phyloP scores from a whole-genome alignment of 2,888 invertebrate genomes.

The Eilema sororculum region DNA sequence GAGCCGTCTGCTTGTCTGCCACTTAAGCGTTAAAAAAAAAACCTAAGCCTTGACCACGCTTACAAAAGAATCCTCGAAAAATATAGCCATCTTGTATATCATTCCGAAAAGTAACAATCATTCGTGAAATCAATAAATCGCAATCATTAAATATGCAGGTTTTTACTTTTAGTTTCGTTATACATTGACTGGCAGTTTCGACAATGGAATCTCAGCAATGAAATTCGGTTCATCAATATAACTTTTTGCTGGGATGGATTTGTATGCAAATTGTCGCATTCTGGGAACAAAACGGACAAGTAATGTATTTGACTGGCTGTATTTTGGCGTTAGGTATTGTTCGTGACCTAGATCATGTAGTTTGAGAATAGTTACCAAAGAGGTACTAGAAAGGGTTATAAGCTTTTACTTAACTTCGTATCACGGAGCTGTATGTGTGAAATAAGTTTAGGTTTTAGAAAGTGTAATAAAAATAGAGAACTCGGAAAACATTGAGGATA shows the following conservation, averaged over 20 bases:
- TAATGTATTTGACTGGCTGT: neutral
- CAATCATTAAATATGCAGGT: neutral
- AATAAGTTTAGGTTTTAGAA: neutral
- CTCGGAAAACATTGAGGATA: too few species aligned
- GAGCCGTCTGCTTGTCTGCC: too few species aligned
- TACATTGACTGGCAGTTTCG: neutral
- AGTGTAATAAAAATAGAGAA: too few species aligned
- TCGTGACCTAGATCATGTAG: neutral
- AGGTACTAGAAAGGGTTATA: neutral
- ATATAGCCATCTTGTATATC: neutral
- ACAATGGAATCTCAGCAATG: neutral
- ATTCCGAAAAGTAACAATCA: neutral
- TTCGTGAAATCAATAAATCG: neutral
- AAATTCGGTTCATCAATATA: neutral
- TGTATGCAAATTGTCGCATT: neutral
- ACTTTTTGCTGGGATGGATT: neutral
- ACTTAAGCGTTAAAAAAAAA: too few species aligned
- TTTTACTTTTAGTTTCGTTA: neutral
- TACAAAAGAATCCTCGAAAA: neutral
- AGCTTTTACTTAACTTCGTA: neutral
- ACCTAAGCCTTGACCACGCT: neutral
- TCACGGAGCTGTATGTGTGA: neutral
- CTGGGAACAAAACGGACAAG: neutral
- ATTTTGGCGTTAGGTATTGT: neutral
- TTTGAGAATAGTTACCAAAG: neutral